Base-by-base conservation (phyloP, 2,113 vertebrate genomes). In the Rhea pennata region DNA sequence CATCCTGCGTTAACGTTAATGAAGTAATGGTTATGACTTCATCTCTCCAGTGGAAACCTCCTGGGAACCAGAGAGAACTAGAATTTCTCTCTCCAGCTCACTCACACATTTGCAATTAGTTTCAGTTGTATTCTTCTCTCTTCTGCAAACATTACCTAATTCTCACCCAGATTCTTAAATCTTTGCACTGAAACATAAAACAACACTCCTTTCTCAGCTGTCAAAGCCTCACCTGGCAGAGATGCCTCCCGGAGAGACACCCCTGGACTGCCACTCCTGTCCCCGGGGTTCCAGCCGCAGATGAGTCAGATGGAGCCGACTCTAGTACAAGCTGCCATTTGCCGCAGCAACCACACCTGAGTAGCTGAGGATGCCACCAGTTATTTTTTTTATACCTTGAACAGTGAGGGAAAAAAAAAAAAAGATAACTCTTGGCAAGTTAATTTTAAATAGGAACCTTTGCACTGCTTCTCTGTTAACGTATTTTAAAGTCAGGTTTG, bases 21-120 rank as follows among this genome's bases (percentile, higher is more conserved):
- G 96, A 95, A 94, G 87, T 92, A 90, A 95, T 78, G 42, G 89
- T 85, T 75, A 92, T 95, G 96, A 95, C 78, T 86, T 96, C 94
- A 95, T 69, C 82, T 90, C 91, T 95, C 89, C 82, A 46, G 22
- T 36, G 64, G 64, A 83, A 92, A 85, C 80, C 94, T 88, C 95
- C 36, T 12, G 89, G 94, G 95, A 93, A 74, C 0, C 0, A 51
- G 11, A 27, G 10, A 92, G 89, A 95, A 95, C 40, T 80, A 90
- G 46, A 92, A 83, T 92, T 91, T 85, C 89, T 87, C 71, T 89
- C 92, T 75, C 53, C 3, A 0, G 19, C 74, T 93, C 16, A 0
- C 77, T 94, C 71, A 8, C 0, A 10, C 64, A 53, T 59, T 31
- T 54, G 84, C 78, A n/a, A 93, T 94, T 91, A 15, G 7, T 82